phyloP scores from a whole-genome alignment of 2,113 vertebrate species.

The Oreamnos americanus region DNA sequence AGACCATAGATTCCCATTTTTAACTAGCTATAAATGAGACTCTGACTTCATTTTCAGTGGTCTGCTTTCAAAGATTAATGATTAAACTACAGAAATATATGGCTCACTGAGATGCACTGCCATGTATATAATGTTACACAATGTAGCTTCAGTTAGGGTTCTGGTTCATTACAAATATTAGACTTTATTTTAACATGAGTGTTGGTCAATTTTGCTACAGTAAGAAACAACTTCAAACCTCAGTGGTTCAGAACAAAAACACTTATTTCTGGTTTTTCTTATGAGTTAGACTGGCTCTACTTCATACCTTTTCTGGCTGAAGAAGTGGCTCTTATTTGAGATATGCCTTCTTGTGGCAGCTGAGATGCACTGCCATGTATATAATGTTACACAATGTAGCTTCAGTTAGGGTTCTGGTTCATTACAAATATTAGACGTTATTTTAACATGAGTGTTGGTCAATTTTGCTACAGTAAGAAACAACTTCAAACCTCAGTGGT shows the following conservation, averaged over 20 bases:
- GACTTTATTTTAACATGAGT: not conserved
- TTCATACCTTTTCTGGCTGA: not conserved
- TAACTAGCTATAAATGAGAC: not conserved
- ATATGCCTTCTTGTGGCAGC: not conserved
- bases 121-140: not conserved
- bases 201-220: not conserved
- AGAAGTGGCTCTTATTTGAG: not conserved
- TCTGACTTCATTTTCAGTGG: not conserved
- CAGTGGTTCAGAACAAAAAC: not conserved
- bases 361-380: not conserved
- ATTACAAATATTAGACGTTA: not conserved
- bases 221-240: not conserved
- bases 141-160: not conserved
- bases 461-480: not conserved
- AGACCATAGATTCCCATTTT: not conserved
- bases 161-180: not conserved
- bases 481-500: not conserved
- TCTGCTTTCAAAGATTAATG: slow-evolving; percentile 3
- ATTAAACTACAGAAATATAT: not conserved
- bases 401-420: not conserved
- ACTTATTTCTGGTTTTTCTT: not conserved
- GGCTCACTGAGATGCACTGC: not conserved
- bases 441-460: not conserved
- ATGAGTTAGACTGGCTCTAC: not conserved
- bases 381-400: not conserved